phyloP scores from a whole-genome alignment of 2,888 invertebrate species.

The Protophormia terraenovae region DNA sequence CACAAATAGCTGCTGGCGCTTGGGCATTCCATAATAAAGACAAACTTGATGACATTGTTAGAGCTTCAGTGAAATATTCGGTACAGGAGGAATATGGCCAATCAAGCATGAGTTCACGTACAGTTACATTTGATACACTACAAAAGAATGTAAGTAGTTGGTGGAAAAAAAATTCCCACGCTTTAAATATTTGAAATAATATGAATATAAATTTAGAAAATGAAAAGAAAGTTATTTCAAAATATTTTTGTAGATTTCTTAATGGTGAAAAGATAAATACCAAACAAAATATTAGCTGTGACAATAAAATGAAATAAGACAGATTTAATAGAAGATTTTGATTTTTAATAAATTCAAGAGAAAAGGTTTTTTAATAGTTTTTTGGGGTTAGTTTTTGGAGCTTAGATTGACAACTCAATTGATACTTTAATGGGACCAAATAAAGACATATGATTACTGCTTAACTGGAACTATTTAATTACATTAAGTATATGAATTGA shows the following conservation, averaged over 20 bases:
- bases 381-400: too few relatives aligned
- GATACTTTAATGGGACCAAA: too few relatives aligned
- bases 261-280: not conserved
- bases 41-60: slow-evolving; percentile 85
- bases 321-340: too few relatives aligned
- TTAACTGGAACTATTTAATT: too few relatives aligned
- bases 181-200: not conserved
- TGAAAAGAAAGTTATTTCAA: not conserved
- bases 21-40: slow-evolving; percentile 89
- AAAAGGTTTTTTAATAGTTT: too few relatives aligned
- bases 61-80: slow-evolving; percentile 84
- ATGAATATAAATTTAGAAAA: not conserved
- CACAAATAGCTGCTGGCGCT: slow-evolving; percentile 89
- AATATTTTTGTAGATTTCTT: not conserved
- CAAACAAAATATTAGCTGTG: not conserved
- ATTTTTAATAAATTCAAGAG: too few relatives aligned
- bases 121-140: slow-evolving; percentile 86
- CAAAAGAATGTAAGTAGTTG: slow-evolving; percentile 83
- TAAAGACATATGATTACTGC: too few relatives aligned
- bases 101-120: slow-evolving; percentile 82
- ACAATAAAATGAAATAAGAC: not conserved
- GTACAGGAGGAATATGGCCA: slow-evolving; percentile 85
- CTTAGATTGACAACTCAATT: too few relatives aligned
- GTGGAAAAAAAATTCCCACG: not conserved
- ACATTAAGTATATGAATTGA: too few relatives aligned